Conservation (phyloP, 2,797 vertebrate genomes). For the Anguilla obscura region DNA sequence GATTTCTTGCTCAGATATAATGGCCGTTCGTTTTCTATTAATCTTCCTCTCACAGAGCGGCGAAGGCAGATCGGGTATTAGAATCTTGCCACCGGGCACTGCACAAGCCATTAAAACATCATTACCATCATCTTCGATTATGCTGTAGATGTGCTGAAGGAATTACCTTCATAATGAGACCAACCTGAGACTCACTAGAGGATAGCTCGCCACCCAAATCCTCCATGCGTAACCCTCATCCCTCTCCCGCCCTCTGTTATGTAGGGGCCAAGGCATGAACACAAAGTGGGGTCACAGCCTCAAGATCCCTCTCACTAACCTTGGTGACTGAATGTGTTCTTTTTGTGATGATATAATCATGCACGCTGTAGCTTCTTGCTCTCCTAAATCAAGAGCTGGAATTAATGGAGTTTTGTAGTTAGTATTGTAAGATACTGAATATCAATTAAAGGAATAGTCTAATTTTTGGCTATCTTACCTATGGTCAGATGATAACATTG, state of each 20-base stretch:
- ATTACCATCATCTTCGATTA: conserved; percentile 76
- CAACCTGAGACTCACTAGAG: conserved; percentile 68
- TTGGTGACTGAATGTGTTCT: neutral
- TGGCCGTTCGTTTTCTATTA: conserved; percentile 72
- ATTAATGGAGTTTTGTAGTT: too few relatives aligned
- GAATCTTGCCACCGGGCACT: conserved; percentile 74
- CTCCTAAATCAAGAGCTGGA: too few relatives aligned
- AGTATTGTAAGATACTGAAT: too few relatives aligned
- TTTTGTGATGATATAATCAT: neutral
- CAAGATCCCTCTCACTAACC: neutral
- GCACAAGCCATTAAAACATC: conserved; percentile 75
- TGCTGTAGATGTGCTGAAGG: conserved; percentile 66
- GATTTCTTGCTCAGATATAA: conserved; percentile 72
- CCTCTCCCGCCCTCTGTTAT: neutral
- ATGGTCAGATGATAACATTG: too few relatives aligned
- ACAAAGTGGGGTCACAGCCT: neutral
- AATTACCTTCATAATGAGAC: conserved; percentile 77
- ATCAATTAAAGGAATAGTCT: too few relatives aligned
- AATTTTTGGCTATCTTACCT: too few relatives aligned
- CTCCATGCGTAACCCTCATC: conserved; percentile 24
- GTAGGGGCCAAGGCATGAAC: neutral
- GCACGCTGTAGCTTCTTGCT: too few relatives aligned
- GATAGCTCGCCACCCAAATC: conserved; percentile 47
- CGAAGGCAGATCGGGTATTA: conserved; percentile 68
- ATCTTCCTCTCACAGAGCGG: conserved; percentile 65